Evolutionary conservation across 2,797 vertebrate genomes (phyloP), one percentile per base, ranked within the genome.

Genomic region (Crenichthys baileyi): DNA sequence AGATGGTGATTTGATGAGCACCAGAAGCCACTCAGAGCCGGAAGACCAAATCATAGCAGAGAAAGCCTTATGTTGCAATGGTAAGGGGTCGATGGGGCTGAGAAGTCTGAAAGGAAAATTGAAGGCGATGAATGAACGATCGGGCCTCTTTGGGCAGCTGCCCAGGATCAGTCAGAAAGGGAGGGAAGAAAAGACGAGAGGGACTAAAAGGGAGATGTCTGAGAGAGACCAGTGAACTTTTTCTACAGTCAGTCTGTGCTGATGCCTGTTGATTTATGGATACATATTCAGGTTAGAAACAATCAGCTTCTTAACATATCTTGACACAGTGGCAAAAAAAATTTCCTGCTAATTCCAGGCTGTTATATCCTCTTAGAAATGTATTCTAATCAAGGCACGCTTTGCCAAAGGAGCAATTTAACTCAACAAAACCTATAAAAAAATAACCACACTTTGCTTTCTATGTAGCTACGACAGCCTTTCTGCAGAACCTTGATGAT

Each of bases 121-220:
- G 90, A 89, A 87, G 80, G 93, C 92, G 90, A 93, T 75, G 89
- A 94, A 94, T 90, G 91, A 93, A 85, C 6, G 36, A 67, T 90
- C 53, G 18, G 89, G 76, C 70, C 80, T 83, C 73, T 83, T 75
- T 96, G 95, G 95, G 94, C 77, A 70, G 73, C 77, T 80, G 94
- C 94, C 95, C 91, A 84, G 90, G 39, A 81, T 84, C 88, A 84
- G 91, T 87, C 75, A 91, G 92, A 92, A 26, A 80, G 82, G 92
- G 71, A 77, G 58, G 48, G 78, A 67, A 67, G 51, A 81, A 46
- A 26, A 79, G 77, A 74, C 6, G 56, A 74, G 84, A 85, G 70
- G 84, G 90, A 89, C 86, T 79, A 91, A 91, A 84, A 79, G 89
- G 88, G 92, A 92, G 84, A 85, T 81, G 67, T 55, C 31, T 26